Conservation (phyloP, 2,113 vertebrate genomes). For the Urocitellus parryii region DNA sequence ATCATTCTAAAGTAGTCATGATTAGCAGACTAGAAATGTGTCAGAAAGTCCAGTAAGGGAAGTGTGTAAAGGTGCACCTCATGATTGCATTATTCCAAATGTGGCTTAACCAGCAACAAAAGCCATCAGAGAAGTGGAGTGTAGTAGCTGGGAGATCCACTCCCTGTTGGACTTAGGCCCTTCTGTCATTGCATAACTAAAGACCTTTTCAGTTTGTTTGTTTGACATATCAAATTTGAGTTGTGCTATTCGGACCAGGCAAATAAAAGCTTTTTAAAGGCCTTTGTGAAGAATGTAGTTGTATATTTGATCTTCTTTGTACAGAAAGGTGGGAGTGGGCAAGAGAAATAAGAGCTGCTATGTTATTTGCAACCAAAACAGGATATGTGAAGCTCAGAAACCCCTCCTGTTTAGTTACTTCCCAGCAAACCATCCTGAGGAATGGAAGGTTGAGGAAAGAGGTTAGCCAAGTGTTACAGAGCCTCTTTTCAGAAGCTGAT, state of each 20-base stretch:
- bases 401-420: constrained; percentile 50
- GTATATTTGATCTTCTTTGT: constrained; percentile 75
- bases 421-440: constrained; percentile 26
- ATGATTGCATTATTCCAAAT: constrained; percentile 57
- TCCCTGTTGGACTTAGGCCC: constrained; percentile 77
- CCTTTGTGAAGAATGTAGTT: constrained; percentile 69
- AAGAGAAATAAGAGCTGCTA: constrained; percentile 67
- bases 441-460: not conserved
- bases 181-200: constrained; percentile 79
- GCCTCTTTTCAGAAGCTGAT: not conserved
- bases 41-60: constrained; percentile 14
- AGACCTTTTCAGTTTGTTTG: constrained; percentile 79
- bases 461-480: not conserved
- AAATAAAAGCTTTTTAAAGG: constrained; percentile 79
- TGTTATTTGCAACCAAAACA: constrained; percentile 48
- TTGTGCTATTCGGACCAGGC: constrained; percentile 62
- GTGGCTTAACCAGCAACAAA: constrained; percentile 73
- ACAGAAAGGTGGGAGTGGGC: constrained; percentile 59
- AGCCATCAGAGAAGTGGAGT: constrained; percentile 46
- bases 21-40: not conserved
- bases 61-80: constrained; percentile 34
- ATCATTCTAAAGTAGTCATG: not conserved
- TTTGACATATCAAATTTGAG: constrained; percentile 79
- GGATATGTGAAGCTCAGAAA: constrained; percentile 58
- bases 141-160: constrained; percentile 58